phyloP scores from a whole-genome alignment of 2,888 invertebrate genomes.

The Agrotis clavis region DNA sequence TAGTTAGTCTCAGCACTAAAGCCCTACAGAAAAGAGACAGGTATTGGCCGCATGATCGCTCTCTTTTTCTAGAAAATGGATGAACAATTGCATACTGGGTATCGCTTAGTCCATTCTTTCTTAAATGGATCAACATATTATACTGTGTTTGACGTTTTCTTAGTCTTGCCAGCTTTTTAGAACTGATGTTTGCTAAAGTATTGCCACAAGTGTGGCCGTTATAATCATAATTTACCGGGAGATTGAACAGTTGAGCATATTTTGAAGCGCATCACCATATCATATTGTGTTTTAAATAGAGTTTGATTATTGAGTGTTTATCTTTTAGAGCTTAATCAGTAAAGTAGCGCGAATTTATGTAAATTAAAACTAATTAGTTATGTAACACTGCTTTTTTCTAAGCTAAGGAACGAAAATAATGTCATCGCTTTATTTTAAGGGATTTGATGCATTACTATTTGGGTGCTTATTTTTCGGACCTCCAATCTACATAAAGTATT shows the following conservation, averaged over 20 bases:
- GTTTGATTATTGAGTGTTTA: slow-evolving; percentile 44
- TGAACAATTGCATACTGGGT: too few species aligned
- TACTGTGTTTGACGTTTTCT: slow-evolving; percentile 14
- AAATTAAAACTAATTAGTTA: slow-evolving; percentile 17
- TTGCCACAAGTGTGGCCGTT: slow-evolving; percentile 13
- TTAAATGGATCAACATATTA: too few species aligned
- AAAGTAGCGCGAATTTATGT: slow-evolving; percentile 11
- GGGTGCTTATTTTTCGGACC: slow-evolving; percentile 22
- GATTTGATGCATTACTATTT: slow-evolving; percentile 33
- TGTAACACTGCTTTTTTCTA: slow-evolving; percentile 15
- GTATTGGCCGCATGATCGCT: too few species aligned
- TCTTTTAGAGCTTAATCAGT: slow-evolving; percentile 23
- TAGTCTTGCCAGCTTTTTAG: slow-evolving; percentile 43
- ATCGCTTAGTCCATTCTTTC: too few species aligned
- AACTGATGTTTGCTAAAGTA: slow-evolving; percentile 35
- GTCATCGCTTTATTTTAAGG: slow-evolving; percentile 8
- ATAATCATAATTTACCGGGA: slow-evolving; percentile 36
- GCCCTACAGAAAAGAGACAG: too few species aligned
- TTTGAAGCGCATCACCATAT: slow-evolving; percentile 31
- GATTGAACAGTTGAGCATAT: slow-evolving; percentile 29
- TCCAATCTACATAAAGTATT: slow-evolving; percentile 5
- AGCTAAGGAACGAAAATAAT: slow-evolving; percentile 24
- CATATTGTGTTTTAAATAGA: slow-evolving; percentile 37
- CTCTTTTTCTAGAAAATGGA: too few species aligned
- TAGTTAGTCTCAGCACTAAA: too few species aligned